phyloP scores from a whole-genome alignment of 2,888 invertebrate species.

The Eristalinus aeneus region DNA sequence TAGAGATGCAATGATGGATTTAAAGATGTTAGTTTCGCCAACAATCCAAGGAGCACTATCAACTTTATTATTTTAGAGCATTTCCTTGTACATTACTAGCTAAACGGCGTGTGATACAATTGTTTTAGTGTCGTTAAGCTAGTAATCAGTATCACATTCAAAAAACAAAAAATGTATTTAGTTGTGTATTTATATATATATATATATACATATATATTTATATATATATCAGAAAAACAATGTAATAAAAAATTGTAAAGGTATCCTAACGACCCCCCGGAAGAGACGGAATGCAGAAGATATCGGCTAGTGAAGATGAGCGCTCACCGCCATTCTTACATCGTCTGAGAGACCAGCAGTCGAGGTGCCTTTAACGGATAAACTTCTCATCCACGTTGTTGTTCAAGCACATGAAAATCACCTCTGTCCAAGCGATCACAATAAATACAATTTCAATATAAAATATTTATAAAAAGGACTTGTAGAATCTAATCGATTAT shows the following conservation, averaged over 20 bases:
- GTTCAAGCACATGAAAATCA: conserved; percentile 54
- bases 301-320: conserved; percentile 42
- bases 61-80: conserved; percentile 51
- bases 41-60: conserved; percentile 15
- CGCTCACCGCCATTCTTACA: conserved; percentile 10
- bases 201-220: conserved; percentile 48
- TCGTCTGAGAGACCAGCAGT: conserved; percentile 44
- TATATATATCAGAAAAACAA: conserved; percentile 7
- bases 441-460: conserved; percentile 67
- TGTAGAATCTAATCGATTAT: conserved; percentile 29
- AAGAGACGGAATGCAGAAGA: conserved; percentile 26
- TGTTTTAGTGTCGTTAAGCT: conserved; percentile 19
- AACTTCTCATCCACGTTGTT: conserved; percentile 50
- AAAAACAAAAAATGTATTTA: conserved; percentile 39
- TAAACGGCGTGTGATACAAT: conserved; percentile 16
- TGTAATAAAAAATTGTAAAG: conserved; percentile 48
- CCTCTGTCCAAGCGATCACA: conserved; percentile 58
- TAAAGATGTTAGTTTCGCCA: conserved; percentile 57
- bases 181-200: conserved; percentile 18
- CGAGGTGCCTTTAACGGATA: conserved; percentile 37
- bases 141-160: conserved; percentile 34
- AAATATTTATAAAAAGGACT: conserved; percentile 45
- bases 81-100: conserved; percentile 58
- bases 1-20: conserved; percentile 31
- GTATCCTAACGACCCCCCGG: conserved; percentile 41